A percentile compares a stretch with the other conserved stretches of the same genome.
Evolutionary conservation across 2,113 vertebrate genomes (phyloP).

Genomic region (Nothocercus julius): DNA sequence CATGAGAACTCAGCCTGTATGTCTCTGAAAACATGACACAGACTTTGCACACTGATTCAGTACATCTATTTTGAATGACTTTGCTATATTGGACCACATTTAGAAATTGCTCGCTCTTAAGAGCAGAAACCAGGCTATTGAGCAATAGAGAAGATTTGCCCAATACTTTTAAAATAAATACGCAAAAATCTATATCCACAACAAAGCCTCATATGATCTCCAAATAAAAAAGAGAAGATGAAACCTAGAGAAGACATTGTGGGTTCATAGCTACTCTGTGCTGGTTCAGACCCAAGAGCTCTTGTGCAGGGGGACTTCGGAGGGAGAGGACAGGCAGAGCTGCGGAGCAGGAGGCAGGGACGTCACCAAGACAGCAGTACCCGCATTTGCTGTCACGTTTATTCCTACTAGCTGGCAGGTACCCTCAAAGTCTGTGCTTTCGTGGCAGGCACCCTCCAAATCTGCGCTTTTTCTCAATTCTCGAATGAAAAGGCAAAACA

Average conservation of each 20-base stretch:
- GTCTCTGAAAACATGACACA: background rate
- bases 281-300: background rate
- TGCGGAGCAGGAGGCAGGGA: fast-evolving
- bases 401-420: background rate
- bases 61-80: background rate
- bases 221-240: background rate
- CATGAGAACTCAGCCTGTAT: background rate
- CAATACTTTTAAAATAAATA: background rate
- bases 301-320: background rate
- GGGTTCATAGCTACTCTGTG: background rate
- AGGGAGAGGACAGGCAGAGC: background rate
- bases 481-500: background rate
- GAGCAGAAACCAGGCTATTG: background rate
- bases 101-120: background rate
- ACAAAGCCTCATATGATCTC: background rate
- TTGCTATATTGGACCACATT: background rate
- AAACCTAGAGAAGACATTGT: background rate
- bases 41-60: background rate
- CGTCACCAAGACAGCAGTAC: background rate
- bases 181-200: background rate
- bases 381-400: background rate
- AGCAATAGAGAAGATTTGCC: background rate
- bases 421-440: background rate
- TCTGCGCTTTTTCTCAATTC: background rate
- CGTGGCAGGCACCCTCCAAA: background rate